Evolutionary conservation across 2,113 vertebrate species (phyloP).

Genomic region (Macrotus californicus): DNA sequence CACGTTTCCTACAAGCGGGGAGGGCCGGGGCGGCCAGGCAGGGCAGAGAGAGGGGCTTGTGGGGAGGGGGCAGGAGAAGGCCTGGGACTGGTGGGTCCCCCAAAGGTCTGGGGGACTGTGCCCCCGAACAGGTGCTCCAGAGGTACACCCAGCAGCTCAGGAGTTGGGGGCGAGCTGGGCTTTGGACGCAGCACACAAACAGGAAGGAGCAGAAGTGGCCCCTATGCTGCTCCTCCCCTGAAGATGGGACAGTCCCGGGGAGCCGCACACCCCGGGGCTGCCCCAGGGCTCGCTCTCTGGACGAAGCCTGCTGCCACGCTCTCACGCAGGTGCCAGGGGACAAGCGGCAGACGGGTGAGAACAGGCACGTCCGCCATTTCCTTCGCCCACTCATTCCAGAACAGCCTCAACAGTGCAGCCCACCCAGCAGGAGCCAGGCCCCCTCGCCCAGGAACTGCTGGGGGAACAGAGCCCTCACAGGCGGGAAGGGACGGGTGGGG

Average conservation of each 20-base stretch:
- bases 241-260: constrained; percentile 14
- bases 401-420: rapidly evolving
- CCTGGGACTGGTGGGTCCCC: background rate
- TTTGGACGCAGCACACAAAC: background rate
- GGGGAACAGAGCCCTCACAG: background rate
- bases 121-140: background rate
- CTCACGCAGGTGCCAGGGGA: background rate
- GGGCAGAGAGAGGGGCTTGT: rapidly evolving
- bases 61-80: background rate
- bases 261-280: background rate
- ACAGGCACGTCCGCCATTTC: rapidly evolving
- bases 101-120: background rate
- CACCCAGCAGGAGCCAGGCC: background rate
- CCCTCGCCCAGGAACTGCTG: rapidly evolving
- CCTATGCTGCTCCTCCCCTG: background rate
- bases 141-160: background rate
- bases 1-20: rapidly evolving
- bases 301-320: background rate
- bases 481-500: rapidly evolving
- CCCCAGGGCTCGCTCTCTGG: background rate
- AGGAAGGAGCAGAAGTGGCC: background rate
- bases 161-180: background rate
- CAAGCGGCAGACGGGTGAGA: rapidly evolving
- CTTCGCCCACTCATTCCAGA: background rate
- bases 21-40: background rate